Evolutionary conservation across 2,888 invertebrate species (phyloP).

Genomic region (Tinea semifulvella): DNA sequence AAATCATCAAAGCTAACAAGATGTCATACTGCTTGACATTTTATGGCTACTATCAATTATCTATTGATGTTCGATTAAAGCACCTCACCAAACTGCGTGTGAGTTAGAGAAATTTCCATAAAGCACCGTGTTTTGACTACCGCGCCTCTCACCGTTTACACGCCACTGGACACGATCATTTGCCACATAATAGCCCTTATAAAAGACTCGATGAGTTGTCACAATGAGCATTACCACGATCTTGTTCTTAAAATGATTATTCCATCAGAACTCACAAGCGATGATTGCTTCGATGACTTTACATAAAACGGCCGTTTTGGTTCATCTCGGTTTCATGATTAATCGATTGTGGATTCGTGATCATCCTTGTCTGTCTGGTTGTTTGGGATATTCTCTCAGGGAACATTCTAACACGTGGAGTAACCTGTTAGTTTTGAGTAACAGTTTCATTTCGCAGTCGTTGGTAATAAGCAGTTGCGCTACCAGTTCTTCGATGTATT

Average conservation of each 20-base stretch:
- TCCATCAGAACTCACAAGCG: conserved; percentile 23
- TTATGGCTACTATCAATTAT: conserved; percentile 52
- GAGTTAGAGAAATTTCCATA: conserved; percentile 33
- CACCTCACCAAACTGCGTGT: conserved; percentile 5
- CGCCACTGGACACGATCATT: conserved; percentile 27
- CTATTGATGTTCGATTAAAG: conserved; percentile 36
- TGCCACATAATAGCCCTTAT: conserved; percentile 21
- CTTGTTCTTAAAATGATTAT: conserved; percentile 24
- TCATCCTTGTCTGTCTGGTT: conserved; percentile 3
- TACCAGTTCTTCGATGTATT: conserved; percentile 10
- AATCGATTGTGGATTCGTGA: conserved; percentile 32
- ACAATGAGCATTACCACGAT: conserved; percentile 24
- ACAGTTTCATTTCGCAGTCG: conserved; percentile 13
- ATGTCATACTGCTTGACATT: conserved; percentile 43
- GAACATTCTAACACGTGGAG: not conserved
- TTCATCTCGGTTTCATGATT: conserved; percentile 27
- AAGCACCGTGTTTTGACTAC: conserved; percentile 27
- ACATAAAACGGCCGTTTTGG: conserved; percentile 26
- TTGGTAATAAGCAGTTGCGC: conserved; percentile 1
- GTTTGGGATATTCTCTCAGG: not conserved
- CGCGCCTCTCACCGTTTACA: conserved; percentile 22
- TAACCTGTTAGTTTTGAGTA: conserved; percentile 9
- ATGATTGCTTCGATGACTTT: conserved; percentile 27
- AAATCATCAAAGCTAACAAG: conserved; percentile 1
- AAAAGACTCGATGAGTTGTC: conserved; percentile 26